These are phyloP conservation scores for Pygoscelis antarcticus DNA, from an alignment of 2,113 vertebrate species.

Conservation along the genomic window DNA sequence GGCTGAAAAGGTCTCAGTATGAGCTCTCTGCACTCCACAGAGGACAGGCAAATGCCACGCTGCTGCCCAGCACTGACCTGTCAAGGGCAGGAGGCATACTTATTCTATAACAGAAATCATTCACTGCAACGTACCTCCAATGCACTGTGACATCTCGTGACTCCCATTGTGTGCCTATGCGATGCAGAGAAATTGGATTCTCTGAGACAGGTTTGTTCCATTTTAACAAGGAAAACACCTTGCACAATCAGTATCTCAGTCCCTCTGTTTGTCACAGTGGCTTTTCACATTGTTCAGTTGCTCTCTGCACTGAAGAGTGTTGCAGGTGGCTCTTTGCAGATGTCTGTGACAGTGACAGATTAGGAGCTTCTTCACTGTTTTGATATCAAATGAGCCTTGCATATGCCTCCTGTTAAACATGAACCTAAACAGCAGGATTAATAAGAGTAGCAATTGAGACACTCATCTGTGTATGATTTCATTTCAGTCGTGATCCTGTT, in stretches of 20 bases:
- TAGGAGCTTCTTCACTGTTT: slow-evolving; percentile 29
- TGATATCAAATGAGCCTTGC: slow-evolving; percentile 56
- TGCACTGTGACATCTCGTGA: background rate
- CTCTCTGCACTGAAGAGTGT: background rate
- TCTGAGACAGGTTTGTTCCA: background rate
- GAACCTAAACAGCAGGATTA: slow-evolving; percentile 38
- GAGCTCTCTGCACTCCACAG: background rate
- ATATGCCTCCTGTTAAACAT: slow-evolving; percentile 37
- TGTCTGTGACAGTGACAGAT: slow-evolving; percentile 43
- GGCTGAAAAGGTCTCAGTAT: background rate
- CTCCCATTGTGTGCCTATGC: background rate
- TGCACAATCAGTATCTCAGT: background rate
- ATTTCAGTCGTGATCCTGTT: slow-evolving; percentile 12
- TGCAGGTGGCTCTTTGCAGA: slow-evolving; percentile 27
- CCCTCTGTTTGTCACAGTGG: background rate
- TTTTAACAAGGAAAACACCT: slow-evolving; percentile 10
- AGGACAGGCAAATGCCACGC: background rate
- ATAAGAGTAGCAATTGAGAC: background rate
- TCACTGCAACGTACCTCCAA: background rate
- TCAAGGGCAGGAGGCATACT: background rate
- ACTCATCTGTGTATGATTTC: background rate
- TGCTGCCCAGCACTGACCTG: background rate
- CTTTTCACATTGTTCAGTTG: background rate
- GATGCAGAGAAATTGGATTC: background rate
- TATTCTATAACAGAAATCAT: background rate